Percentiles rank a stretch among this genome's conserved stretches.
These are phyloP conservation scores for Agrilus planipennis DNA, from an alignment of 1,140 invertebrate genomes.

Conservation along the genomic window DNA sequence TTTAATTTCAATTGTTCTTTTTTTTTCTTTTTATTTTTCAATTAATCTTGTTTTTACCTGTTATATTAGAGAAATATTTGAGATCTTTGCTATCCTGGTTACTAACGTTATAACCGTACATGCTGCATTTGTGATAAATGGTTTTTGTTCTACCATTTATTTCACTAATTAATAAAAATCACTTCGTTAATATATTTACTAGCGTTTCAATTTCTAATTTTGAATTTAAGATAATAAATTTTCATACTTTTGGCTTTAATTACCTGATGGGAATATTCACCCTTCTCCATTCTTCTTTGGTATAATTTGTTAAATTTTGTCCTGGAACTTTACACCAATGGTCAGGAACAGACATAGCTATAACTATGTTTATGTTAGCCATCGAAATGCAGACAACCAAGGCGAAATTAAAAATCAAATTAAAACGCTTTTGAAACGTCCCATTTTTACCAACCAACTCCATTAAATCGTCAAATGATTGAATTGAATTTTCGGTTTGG, in stretches of 20 bases:
- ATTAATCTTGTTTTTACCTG: background rate
- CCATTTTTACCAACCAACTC: slow-evolving; percentile 39
- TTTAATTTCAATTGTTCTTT: background rate
- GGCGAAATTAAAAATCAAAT: slow-evolving; percentile 34
- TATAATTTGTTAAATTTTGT: slow-evolving; percentile 34
- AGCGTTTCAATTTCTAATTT: no score
- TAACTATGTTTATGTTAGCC: slow-evolving; percentile 38
- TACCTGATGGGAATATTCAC: slow-evolving; percentile 39
- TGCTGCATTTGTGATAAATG: background rate
- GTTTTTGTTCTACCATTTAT: no score
- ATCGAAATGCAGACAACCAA: slow-evolving; percentile 32
- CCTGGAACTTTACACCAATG: slow-evolving; percentile 44
- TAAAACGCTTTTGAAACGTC: slow-evolving; percentile 38
- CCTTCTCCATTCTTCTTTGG: slow-evolving; percentile 36
- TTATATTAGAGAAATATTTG: no score
- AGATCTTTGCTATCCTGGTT: no score
- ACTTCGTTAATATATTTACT: no score
- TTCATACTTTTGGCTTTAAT: no score
- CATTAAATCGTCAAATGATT: slow-evolving; percentile 30
- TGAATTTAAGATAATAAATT: no score
- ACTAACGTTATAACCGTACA: no score
- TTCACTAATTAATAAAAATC: no score
- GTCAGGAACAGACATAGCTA: slow-evolving; percentile 39
- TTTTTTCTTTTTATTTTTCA: slow-evolving; percentile 1
- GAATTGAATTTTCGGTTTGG: no score